Percentiles rank a stretch among this genome's conserved stretches.
Conservation (phyloP, 53 echinoderm and acorn worm genomes). For the Holothuria scabra region DNA sequence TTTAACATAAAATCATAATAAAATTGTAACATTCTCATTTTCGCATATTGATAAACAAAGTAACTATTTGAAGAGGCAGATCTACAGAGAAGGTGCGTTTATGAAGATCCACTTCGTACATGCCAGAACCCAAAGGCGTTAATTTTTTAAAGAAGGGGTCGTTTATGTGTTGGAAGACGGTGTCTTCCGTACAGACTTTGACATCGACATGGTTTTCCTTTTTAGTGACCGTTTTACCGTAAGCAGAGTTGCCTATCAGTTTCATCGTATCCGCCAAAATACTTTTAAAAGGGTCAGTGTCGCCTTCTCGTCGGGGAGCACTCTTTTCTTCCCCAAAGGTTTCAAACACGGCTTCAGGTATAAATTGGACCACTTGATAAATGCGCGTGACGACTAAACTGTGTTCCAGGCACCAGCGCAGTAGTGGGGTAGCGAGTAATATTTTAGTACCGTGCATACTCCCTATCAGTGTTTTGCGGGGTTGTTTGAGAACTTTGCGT, state of each 20-base stretch:
- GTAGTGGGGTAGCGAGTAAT: constrained; percentile 51
- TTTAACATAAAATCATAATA: constrained; percentile 65
- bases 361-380: constrained; percentile 55
- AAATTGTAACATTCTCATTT: constrained; percentile 65
- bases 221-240: constrained; percentile 56
- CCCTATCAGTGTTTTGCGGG: constrained; percentile 57
- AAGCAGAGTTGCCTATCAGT: constrained; percentile 58
- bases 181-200: constrained; percentile 8
- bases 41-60: constrained; percentile 72
- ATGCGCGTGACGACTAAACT: constrained; percentile 50
- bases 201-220: constrained; percentile 31
- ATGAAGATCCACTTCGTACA: not conserved
- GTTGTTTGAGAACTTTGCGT: constrained; percentile 31
- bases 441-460: constrained; percentile 56
- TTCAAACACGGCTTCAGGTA: constrained; percentile 48
- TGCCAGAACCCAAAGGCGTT: not conserved
- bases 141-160: not conserved
- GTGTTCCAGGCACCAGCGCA: constrained; percentile 56
- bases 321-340: constrained; percentile 53
- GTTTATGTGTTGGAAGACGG: constrained; percentile 6
- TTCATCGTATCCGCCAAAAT: constrained; percentile 69
- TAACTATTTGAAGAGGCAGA: constrained; percentile 61
- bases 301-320: constrained; percentile 56
- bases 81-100: not conserved
- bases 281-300: constrained; percentile 31